These are phyloP conservation scores for Lineus longissimus DNA, from an alignment of 1,140 invertebrate species.

Conservation along the genomic window DNA sequence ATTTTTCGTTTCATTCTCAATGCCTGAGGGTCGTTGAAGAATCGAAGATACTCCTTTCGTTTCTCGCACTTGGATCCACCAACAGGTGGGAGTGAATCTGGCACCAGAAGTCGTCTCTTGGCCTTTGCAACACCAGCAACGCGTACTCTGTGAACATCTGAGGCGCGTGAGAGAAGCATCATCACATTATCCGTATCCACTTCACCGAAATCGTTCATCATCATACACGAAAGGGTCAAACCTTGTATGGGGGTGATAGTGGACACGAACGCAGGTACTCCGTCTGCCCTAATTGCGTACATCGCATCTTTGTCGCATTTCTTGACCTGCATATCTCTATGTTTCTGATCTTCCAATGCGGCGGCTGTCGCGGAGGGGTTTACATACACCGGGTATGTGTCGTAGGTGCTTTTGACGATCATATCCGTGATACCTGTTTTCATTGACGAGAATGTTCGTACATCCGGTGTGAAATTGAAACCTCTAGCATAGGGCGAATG, in stretches of 20 bases:
- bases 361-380: not conserved
- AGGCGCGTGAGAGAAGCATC: not conserved
- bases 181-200: slow-evolving; percentile 7
- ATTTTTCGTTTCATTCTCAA: slow-evolving; percentile 2
- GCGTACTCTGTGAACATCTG: slow-evolving; percentile 7
- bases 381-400: slow-evolving; percentile 2
- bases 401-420: slow-evolving; percentile 1
- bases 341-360: not conserved
- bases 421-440: not conserved
- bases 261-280: slow-evolving; percentile 1
- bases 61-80: slow-evolving; percentile 2
- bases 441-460: not conserved
- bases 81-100: not conserved
- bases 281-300: slow-evolving; percentile 4
- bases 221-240: slow-evolving; percentile 4
- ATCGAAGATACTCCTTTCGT: not conserved
- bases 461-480: not conserved
- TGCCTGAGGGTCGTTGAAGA: slow-evolving; percentile 1
- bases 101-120: not conserved
- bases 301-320: slow-evolving; percentile 4
- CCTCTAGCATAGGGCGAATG: not conserved
- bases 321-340: not conserved
- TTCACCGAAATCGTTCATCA: slow-evolving; percentile 7
- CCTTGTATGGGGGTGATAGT: slow-evolving; percentile 3
- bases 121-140: slow-evolving; percentile 4